Conservation (phyloP, 2,113 vertebrate species). For the Smithornis capensis region DNA sequence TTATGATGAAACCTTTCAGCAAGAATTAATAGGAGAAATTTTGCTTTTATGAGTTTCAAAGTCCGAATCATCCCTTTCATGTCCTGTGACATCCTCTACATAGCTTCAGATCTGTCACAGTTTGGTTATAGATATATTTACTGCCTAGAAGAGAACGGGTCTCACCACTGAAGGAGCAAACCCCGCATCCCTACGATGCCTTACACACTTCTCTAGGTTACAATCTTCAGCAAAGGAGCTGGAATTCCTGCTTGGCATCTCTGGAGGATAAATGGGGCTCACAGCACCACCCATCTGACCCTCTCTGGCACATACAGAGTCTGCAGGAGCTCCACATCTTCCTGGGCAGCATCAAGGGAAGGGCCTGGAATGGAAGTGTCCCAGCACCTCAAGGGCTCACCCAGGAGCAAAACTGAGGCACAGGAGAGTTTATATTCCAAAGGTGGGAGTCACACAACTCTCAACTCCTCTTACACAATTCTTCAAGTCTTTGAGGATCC, state of each 20-base stretch:
- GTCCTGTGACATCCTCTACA: not conserved
- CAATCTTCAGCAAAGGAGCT: not conserved
- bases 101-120: not conserved
- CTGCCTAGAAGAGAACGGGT: not conserved
- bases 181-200: not conserved
- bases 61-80: not conserved
- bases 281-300: not conserved
- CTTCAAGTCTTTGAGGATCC: not conserved
- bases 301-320: not conserved
- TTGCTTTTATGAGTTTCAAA: not conserved
- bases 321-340: not conserved
- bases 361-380: not conserved
- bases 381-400: not conserved
- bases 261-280: not conserved
- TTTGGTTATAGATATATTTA: not conserved
- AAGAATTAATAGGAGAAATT: not conserved
- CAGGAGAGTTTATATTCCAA: not conserved
- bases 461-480: not conserved
- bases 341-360: not conserved
- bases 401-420: accelerated
- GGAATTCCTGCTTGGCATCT: not conserved
- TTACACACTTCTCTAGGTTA: not conserved
- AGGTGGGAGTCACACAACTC: not conserved
- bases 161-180: not conserved
- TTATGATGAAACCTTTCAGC: not conserved